Base-by-base conservation (phyloP, 2,888 invertebrate genomes). In the Macrophya alboannulata region DNA sequence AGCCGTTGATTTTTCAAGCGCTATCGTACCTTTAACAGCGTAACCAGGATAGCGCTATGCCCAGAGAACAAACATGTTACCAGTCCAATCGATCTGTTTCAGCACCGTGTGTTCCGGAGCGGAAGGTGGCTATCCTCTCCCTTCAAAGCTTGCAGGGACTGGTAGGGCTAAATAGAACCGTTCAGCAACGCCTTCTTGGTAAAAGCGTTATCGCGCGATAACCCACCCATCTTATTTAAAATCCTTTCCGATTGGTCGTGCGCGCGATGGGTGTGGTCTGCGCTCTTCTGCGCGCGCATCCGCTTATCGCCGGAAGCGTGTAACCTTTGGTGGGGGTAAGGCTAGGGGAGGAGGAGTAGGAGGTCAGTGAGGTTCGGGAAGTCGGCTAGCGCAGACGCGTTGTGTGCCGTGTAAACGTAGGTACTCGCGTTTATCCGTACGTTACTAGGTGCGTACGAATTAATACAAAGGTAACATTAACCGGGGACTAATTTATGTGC, bases 371-470 rank as follows among this genome's bases (percentile, higher is more conserved):
- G 91, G 93, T 92, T 91, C 93, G 92, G 92, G 92, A 92, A 93
- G 92, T 92, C 93, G 93, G 91, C 92, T 91, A 92, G 93, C 93
- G 93, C 92, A 92, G 93, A 93, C 93, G 93, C 93, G 92, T 92
- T 89, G 89, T 90, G 90, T 89, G 89, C 89, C 89, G 83, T 51
- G 86, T 55, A 83, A 83, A 83, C 65, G 83, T 48, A 48, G 76
- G 37, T 65, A 62, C 65, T 43, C 76, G 74, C 76, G 84, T 85
- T 21, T 68, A 48, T 45, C 43, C 45, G 65, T 43, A 40, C 48
- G 40, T 43, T n/a, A n/a, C 17, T 55, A 55, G 6, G 31, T 62
- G 62, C 31, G 76, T 79, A 31, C 51, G 77, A 31, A 79, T 72
- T 55, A 4, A 9, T 45, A 76, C n/a, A 51, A 62, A 59, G 25